Evolutionary conservation across 2,113 vertebrate species (phyloP).

Genomic region (Channa argus): DNA sequence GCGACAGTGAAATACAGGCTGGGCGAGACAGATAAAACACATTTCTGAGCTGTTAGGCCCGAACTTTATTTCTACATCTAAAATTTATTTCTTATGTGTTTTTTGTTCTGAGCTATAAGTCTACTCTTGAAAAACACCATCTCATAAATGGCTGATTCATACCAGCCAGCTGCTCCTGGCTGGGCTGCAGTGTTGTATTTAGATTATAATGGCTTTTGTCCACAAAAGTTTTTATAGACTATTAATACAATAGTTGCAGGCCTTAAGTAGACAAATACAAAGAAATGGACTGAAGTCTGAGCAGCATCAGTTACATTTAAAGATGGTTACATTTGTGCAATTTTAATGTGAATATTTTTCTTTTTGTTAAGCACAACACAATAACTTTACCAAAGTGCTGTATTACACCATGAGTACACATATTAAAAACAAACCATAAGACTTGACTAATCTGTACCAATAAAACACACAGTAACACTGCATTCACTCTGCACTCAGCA

Average conservation of each 20-base stretch:
- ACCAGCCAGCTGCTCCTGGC: background rate
- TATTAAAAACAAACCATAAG: no score
- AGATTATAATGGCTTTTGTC: background rate
- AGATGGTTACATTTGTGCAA: background rate
- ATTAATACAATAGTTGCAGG: no score
- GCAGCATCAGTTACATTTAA: background rate
- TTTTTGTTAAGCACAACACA: background rate
- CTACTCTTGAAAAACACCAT: conserved; percentile 27
- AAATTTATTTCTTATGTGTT: conserved; percentile 49
- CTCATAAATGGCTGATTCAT: conserved; percentile 18
- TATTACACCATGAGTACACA: no score
- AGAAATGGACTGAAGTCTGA: background rate
- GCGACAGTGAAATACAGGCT: conserved; percentile 70
- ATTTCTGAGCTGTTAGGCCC: conserved; percentile 51
- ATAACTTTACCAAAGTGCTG: no score
- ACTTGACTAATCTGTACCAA: background rate
- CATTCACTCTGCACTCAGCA: no score
- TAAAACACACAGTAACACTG: background rate
- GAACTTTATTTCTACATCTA: conserved; percentile 60
- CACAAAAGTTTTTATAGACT: background rate
- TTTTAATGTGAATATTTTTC: background rate
- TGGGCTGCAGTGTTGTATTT: conserved; percentile 11
- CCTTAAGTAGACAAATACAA: background rate
- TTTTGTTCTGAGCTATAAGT: conserved; percentile 30
- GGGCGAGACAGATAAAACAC: conserved; percentile 63